These are phyloP conservation scores for Sakesphorus luctuosus DNA, from an alignment of 2,113 vertebrate species.

Conservation along the genomic window DNA sequence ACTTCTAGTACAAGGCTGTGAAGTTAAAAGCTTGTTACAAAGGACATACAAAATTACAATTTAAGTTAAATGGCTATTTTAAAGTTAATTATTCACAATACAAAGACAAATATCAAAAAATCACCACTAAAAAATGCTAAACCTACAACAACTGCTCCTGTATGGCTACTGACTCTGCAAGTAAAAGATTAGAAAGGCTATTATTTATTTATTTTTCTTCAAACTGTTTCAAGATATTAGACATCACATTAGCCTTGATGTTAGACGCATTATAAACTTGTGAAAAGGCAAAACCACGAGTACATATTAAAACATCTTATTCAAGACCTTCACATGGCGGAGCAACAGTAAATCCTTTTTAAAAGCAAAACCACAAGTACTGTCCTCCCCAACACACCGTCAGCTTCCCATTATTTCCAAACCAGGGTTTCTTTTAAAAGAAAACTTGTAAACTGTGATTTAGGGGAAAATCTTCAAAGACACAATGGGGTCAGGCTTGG, in stretches of 20 bases:
- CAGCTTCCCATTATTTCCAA: not conserved
- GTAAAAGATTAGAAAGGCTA: not conserved
- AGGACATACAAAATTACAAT: not conserved
- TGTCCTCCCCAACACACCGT: not conserved
- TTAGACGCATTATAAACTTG: not conserved
- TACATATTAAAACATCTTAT: not conserved
- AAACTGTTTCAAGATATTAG: not conserved
- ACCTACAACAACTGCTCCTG: not conserved
- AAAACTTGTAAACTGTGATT: not conserved
- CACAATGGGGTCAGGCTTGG: not conserved
- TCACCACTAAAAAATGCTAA: not conserved
- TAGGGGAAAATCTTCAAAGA: not conserved
- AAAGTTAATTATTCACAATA: not conserved
- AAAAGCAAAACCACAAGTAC: not conserved
- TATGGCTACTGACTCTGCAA: not conserved
- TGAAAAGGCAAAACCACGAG: not conserved
- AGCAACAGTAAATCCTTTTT: not conserved
- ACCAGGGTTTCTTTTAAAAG: not conserved
- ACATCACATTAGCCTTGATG: not conserved
- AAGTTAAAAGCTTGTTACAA: not conserved
- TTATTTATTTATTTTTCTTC: not conserved
- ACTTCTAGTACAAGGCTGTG: not conserved
- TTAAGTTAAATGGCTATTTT: not conserved
- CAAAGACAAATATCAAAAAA: not conserved
- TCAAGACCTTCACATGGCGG: not conserved